Evolutionary conservation across 2,797 vertebrate genomes (phyloP).

Genomic region (Lithobates sylvaticus): DNA sequence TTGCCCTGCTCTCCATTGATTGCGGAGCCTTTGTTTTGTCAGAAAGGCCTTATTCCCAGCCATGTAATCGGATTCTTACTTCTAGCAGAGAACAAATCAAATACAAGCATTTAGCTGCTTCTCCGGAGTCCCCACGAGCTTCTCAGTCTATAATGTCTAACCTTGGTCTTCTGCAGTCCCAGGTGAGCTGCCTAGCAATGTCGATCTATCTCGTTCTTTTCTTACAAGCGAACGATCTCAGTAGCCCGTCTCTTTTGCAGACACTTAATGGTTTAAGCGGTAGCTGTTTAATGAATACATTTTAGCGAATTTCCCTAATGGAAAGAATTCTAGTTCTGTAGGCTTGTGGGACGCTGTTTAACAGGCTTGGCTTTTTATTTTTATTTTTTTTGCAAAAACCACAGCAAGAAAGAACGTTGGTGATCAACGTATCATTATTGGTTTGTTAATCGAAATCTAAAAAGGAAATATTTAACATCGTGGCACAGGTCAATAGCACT

Average conservation of each 20-base stretch:
- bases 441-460: conserved; percentile 59
- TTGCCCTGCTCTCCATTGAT: conserved; percentile 32
- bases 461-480: conserved; percentile 18
- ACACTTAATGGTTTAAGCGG: conserved; percentile 58
- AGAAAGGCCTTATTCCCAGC: conserved; percentile 28
- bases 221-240: conserved; percentile 57
- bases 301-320: conserved; percentile 57
- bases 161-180: conserved; percentile 53
- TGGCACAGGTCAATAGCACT: conserved; percentile 15
- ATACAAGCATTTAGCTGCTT: conserved; percentile 58
- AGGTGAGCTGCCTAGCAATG: conserved; percentile 40
- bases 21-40: conserved; percentile 30
- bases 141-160: conserved; percentile 56
- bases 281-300: conserved; percentile 56
- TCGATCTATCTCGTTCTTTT: conserved; percentile 54
- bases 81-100: conserved; percentile 53
- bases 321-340: conserved; percentile 38
- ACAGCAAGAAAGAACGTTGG: background rate
- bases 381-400: background rate
- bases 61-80: conserved; percentile 47
- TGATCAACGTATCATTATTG: conserved; percentile 54
- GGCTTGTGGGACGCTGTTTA: conserved; percentile 46
- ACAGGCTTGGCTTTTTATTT: conserved; percentile 10
- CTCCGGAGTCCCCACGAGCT: conserved; percentile 28
- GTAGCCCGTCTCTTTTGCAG: conserved; percentile 34